Evolutionary conservation across 2,113 vertebrate species (phyloP).

Genomic region (Barnardius zonarius): DNA sequence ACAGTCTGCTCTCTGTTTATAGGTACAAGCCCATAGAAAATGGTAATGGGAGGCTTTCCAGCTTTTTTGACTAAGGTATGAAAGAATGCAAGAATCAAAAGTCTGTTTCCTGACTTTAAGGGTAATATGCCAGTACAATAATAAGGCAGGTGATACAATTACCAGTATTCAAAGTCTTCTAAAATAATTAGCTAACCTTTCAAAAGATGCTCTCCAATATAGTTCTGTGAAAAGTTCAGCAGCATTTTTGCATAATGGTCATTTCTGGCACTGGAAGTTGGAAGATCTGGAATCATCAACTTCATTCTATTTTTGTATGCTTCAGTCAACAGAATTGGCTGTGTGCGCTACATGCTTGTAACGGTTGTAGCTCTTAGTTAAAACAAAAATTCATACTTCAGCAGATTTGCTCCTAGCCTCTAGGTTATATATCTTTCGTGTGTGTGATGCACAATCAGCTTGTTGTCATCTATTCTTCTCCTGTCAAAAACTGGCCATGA

Average conservation of each 20-base stretch:
- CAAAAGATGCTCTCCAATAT: background rate
- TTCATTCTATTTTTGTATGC: background rate
- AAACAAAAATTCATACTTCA: background rate
- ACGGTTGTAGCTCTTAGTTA: background rate
- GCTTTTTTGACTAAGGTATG: background rate
- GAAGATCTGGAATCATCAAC: background rate
- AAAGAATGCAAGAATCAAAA: background rate
- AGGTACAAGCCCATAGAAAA: background rate
- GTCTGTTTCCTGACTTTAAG: background rate
- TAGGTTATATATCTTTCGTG: background rate
- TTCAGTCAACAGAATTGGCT: background rate
- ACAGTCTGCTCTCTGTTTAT: rapidly evolving
- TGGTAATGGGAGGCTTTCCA: background rate
- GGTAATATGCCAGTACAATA: background rate
- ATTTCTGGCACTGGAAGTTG: background rate
- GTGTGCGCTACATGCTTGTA: background rate
- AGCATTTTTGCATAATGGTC: background rate
- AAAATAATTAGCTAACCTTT: background rate
- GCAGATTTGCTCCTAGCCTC: background rate
- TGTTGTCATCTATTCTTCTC: background rate
- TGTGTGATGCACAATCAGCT: background rate
- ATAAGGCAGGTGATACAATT: background rate
- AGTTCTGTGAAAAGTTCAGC: background rate
- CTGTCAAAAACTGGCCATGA: background rate
- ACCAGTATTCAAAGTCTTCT: background rate